Evolutionary conservation across 2,888 invertebrate species (phyloP), one percentile per base, ranked within the genome.

Genomic region (Leucozona laternaria): DNA sequence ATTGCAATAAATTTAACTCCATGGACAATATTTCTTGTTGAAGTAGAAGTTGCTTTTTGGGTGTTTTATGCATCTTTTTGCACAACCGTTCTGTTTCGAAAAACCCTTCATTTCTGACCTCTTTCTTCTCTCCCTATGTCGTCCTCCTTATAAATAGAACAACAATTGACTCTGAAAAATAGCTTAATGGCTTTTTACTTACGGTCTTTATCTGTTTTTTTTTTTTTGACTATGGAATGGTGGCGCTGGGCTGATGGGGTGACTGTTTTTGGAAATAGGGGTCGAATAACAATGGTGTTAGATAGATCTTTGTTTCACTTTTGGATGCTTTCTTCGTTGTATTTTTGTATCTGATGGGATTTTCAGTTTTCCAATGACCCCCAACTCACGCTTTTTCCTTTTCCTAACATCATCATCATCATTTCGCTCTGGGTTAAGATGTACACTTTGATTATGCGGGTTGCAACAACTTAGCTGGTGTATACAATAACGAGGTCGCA

Each of bases 91-190:
- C 20, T 22, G 17, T 40, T 53, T 31, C 31, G 34, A 11, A 68
- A 45, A 37, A 28, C 40, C 31, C 25, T 57, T 13, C 34, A 17
- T 66, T 64, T 64, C 45, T 43, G 43, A 28, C 68, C 22, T n/a
- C 11, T 43, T 5, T 40, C 45, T 7, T 40, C 11, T 28, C 4
- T 55, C 13, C 48, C 45, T 50, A n/a, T n/a, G n/a, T n/a, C n/a
- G n/a, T n/a, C n/a, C 22, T 25, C 55, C 28, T 11, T 62, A n/a
- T n/a, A 37, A 15, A 13, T 57, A 78, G 45, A 68, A 81, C 62
- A 81, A 78, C 85, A 86, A 81, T 86, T 86, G 85, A 86, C 85
- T 86, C 81, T 86, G 85, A 81, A 86, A 81, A 86, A 86, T 86
- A 64, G 81, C 81, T 86, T 86, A 86, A 86, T 86, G 81, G 81